Base-by-base conservation (phyloP, 2,113 vertebrate genomes). In the Indicator indicator region DNA sequence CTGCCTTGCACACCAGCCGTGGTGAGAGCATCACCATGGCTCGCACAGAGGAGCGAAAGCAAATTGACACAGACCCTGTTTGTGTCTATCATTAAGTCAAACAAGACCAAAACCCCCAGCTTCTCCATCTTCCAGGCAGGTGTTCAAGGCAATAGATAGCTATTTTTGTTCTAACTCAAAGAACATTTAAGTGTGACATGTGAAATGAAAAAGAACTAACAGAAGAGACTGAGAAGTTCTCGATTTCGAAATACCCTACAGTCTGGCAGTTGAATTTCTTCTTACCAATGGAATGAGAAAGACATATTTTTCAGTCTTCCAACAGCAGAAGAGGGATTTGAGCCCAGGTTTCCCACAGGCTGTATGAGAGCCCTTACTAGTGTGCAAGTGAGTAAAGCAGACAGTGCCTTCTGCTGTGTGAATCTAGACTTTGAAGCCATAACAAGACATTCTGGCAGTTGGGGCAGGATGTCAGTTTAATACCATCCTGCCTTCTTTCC, bases 331-430 rank as follows among this genome's bases (percentile, higher is more conserved):
- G 69, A 95, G 58, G 69, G 73, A 88, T 93, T 86, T 81, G 86
- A 96, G 96, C 92, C 96, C 96, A 96, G 94, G 94, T 96, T 96
- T 96, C 90, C 96, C 90, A 92, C 95, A 96, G 90, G 95, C 94
- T 96, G 92, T 83, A 83, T 85, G 60, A 96, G 69, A 96, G 86
- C 86, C 90, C 94, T 96, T 68, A 91, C 88, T 90, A 95, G 86
- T 78, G 80, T 77, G 95, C 92, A 86, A 96, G 82, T 74, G 83
- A 95, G 58, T 94, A 92, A 96, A 96, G 94, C 96, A 96, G 96
- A 96, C 96, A 96, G 94, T 93, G 88, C 96, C 96, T 96, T 96
- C 92, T 96, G 96, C 95, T 96, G 94, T 96, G 96, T 95, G 96
- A 96, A 96, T 95, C 92, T 88, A 94, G 86, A 83, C 76, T 96